Percentiles rank a stretch among this genome's conserved stretches.
Conservation (phyloP, 2,888 invertebrate species). For the Stenodera caucasica region DNA sequence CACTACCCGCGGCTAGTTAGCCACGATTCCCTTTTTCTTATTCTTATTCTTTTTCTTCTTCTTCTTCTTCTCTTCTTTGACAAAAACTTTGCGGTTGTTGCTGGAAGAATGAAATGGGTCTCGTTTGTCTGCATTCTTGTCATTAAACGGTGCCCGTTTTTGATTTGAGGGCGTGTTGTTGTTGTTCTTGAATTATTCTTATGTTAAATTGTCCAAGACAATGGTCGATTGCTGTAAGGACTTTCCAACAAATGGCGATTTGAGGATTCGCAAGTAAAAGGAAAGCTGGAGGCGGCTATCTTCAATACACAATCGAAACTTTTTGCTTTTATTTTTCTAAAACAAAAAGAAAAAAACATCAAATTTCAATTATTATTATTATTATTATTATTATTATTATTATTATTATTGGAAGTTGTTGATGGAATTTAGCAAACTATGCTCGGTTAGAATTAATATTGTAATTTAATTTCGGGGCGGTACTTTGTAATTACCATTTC, state of each 20-base stretch:
- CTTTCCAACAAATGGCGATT: background rate
- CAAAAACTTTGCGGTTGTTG: background rate
- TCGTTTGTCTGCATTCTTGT: background rate
- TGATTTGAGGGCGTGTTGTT: background rate
- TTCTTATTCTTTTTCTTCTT: no score
- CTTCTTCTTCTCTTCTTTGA: background rate
- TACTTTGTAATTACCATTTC: constrained; percentile 8
- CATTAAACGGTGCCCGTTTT: background rate
- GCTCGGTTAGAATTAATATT: background rate
- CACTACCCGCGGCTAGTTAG: background rate
- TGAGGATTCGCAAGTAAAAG: background rate
- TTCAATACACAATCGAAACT: background rate
- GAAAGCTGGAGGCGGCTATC: background rate
- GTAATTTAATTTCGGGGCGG: background rate
- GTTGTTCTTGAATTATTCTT: background rate
- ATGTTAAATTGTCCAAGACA: constrained; percentile 7
- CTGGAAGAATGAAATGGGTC: background rate
- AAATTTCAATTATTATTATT: background rate
- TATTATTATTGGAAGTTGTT: background rate
- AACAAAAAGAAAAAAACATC: background rate
- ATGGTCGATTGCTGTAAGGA: background rate
- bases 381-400: no score
- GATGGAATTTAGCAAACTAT: background rate
- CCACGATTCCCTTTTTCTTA: no score
- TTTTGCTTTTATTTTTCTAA: no score